A percentile compares a stretch with the other conserved stretches of the same genome.
Evolutionary conservation across 2,113 vertebrate species (phyloP).

Genomic region (Natator depressus): DNA sequence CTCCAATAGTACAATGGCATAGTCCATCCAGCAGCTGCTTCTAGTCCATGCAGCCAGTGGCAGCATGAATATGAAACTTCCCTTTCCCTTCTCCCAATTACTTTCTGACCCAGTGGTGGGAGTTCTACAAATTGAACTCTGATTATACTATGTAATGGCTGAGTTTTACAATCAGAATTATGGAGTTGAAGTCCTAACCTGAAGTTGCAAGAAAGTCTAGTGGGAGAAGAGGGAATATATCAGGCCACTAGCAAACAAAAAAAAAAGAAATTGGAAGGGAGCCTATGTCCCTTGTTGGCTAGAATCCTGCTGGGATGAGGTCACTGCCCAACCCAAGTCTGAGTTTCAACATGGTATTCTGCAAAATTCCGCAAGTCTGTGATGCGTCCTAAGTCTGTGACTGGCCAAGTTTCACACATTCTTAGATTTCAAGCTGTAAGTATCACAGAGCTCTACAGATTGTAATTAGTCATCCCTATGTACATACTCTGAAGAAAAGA

Average conservation of each 20-base stretch:
- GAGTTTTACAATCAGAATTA: neutral
- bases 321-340: neutral
- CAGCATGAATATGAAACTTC: neutral
- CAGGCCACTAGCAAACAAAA: neutral
- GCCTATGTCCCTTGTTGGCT: neutral
- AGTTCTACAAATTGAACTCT: neutral
- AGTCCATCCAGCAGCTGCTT: rapidly evolving
- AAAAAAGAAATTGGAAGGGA: rapidly evolving
- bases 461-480: constrained; percentile 47
- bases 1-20: neutral
- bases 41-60: neutral
- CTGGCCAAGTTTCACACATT: neutral
- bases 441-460: constrained; percentile 25
- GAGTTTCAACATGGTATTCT: neutral
- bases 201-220: neutral
- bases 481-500: neutral
- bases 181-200: neutral
- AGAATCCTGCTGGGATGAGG: neutral
- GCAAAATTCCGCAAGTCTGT: neutral
- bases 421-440: constrained; percentile 39
- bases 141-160: neutral
- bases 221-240: rapidly evolving
- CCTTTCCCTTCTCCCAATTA: neutral
- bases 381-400: neutral
- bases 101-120: neutral